Base-by-base conservation (phyloP, 2,113 vertebrate genomes). In the Coptodon bakossiorum region DNA sequence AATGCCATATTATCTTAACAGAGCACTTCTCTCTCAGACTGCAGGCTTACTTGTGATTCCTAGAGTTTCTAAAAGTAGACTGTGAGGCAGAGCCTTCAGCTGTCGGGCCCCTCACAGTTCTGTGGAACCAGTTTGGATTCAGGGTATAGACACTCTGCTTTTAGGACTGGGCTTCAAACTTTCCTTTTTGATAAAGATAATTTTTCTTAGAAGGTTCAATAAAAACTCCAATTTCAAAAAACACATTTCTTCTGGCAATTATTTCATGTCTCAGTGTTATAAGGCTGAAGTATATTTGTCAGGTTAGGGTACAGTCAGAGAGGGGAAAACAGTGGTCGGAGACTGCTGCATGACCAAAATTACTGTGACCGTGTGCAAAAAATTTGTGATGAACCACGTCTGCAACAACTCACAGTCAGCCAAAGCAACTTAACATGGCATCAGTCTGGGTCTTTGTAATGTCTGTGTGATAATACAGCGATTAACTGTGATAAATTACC, bases 291-390 rank as follows among this genome's bases (percentile, higher is more conserved):
- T 17, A 29, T 3, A 29, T 48, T 5, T 78, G 45, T 31, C 43
- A 76, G 6, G 10, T 78, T 29, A 43, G 38, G n/a, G 38, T 73
- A 6, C 8, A 45, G 38, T 8, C 38, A 73, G 1, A 43, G n/a
- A 24, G 38, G 22, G 22, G 68, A 45, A 73, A 73, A 27, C 13
- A 45, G 40, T 73, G n/a, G 38, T 16, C 9, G 7, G 5, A 71
- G 13, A 43, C n/a, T 9, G 38, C 12, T 24, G 66, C n/a, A 43
- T 16, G n/a, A 14, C 66, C n/a, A 24, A 71, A 71, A 71, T 71
- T 9, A 31, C 38, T 71, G 13, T 6, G 22, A 6, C 38, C 0
- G 0, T 71, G n/a, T 43, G 5, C n/a, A 73, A 73, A 10, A 43
- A 6, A 17, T 1, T 1, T 73, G 38, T 17, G 66, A 45, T 73